A percentile compares a stretch with the other conserved stretches of the same genome.
Evolutionary conservation across 2,113 vertebrate species (phyloP).

Genomic region (Mobula hypostoma): DNA sequence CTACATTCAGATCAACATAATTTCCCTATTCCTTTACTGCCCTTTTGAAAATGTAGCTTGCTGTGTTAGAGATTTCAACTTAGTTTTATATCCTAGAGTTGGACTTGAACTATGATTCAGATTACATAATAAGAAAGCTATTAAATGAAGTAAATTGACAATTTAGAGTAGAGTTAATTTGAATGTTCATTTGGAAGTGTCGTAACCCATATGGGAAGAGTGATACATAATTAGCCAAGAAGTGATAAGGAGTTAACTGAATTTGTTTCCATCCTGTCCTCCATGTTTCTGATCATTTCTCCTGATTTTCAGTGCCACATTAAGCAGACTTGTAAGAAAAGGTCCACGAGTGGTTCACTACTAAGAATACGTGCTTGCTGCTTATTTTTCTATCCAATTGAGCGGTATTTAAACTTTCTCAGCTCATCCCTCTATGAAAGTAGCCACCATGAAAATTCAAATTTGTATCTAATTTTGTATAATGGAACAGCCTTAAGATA

Average conservation of each 20-base stretch:
- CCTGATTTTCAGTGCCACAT: neutral
- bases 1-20: neutral
- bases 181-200: neutral
- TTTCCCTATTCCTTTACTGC: neutral
- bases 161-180: neutral
- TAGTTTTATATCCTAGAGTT: neutral
- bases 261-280: neutral
- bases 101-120: neutral
- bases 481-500: neutral
- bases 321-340: neutral
- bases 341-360: neutral
- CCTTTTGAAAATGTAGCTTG: neutral
- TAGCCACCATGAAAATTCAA: neutral
- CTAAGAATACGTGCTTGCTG: neutral
- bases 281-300: neutral
- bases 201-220: neutral
- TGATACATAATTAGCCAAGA: neutral
- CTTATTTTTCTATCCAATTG: neutral
- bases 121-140: neutral
- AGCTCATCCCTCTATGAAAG: neutral
- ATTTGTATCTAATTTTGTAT: neutral
- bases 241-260: neutral
- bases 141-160: neutral
- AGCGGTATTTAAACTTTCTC: neutral
- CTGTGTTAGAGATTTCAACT: neutral